Conservation (phyloP, 1,140 invertebrate genomes). For the Notospermus geniculatus region DNA sequence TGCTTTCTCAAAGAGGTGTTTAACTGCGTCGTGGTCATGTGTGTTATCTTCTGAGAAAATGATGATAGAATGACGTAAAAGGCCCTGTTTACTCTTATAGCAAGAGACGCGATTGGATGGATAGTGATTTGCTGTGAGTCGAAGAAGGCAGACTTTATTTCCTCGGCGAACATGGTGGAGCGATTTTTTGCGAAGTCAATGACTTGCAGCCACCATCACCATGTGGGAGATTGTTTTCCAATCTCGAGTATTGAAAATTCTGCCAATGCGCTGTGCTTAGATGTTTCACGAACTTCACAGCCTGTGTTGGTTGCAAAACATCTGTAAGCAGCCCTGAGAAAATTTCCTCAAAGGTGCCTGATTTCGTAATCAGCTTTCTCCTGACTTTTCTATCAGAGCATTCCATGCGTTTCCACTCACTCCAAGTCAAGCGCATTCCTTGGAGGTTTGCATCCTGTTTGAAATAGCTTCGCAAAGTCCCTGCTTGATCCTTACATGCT, state of each 20-base stretch:
- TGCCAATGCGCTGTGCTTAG: constrained; percentile 25
- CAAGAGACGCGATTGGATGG: background rate
- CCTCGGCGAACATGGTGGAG: background rate
- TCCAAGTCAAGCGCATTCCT: constrained; percentile 17
- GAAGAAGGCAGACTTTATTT: constrained; percentile 6
- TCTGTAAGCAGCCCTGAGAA: constrained; percentile 18
- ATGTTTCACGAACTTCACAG: constrained; percentile 20
- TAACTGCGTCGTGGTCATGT: too few species aligned
- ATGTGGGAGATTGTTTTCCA: constrained; percentile 19
- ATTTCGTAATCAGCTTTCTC: constrained; percentile 15
- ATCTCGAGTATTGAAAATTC: constrained; percentile 12
- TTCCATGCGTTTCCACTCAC: constrained; percentile 14
- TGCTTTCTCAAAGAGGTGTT: too few species aligned
- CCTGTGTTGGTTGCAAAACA: constrained; percentile 15
- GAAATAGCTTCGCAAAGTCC: constrained; percentile 14
- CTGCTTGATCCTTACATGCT: constrained; percentile 8
- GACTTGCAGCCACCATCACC: constrained; percentile 12
- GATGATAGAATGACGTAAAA: too few species aligned
- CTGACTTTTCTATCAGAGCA: background rate
- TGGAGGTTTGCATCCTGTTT: constrained; percentile 6
- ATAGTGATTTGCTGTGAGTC: background rate
- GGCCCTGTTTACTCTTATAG: background rate
- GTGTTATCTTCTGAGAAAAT: too few species aligned
- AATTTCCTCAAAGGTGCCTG: constrained; percentile 5
- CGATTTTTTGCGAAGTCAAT: constrained; percentile 11